Evolutionary conservation across 2,797 vertebrate genomes (phyloP), one percentile per base, ranked within the genome.

Genomic region (Sebastes jordani): DNA sequence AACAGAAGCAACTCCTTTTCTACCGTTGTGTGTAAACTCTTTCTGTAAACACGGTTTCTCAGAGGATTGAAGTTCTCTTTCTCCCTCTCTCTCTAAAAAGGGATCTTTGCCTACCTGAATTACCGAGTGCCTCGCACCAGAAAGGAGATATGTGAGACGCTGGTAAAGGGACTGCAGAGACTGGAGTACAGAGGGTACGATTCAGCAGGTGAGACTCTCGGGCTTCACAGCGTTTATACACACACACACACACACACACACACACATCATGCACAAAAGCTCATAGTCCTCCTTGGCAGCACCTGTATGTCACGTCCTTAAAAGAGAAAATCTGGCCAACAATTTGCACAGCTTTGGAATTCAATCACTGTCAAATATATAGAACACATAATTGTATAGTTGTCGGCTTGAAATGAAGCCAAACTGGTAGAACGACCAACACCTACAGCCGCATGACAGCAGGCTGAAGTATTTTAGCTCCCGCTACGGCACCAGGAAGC

Each of bases 21-120:
- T 55, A 25, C 20, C 63, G 20, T 11, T 34, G n/a, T 59, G 27
- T 38, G 27, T 65, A 30, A 81, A 71, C 30, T 58, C 23, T 60
- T 9, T 11, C 59, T 4, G 27, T 65, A 30, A 81, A 67, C 30
- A 54, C 23, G 30, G 20, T 32, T 70, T 70, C 20, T 75, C 42
- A 58, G 29, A 60, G 25, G 55, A 61, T 55, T 79, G 16, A 52
- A 70, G 4, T 32, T 81, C 67, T 77, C 32, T 83, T 29, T 61
- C 61, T 87, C 68, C 86, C 27, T 36, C 13, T 77, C n/a, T 78
- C 75, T 66, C 38, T 38, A 38, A 59, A 86, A 89, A 99, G 98
- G 98, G 91, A 99, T 99, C 92, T 99, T 99, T 88, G 98, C 97
- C 87, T 99, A 99, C 95, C 97, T 99, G 83, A 99, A 99, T 95